A percentile compares a stretch with the other conserved stretches of the same genome.
phyloP scores from a whole-genome alignment of 2,888 invertebrate species.

The Candidula unifasciata region DNA sequence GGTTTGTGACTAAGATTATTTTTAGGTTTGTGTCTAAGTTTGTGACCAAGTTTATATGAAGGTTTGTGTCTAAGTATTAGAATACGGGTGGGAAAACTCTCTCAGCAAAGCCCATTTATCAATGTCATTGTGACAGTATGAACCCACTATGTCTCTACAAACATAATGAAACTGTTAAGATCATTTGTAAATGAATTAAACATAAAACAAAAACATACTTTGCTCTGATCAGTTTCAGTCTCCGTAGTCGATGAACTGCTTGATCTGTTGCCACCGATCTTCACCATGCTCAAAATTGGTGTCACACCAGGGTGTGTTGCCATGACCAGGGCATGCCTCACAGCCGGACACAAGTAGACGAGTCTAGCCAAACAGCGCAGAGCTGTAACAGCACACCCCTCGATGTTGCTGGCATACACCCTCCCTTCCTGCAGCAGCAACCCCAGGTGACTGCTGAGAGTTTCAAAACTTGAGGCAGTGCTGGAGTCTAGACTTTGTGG shows the following conservation, averaged over 20 bases:
- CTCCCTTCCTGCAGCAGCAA: conserved; percentile 62
- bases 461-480: conserved; percentile 64
- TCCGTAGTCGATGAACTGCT: conserved; percentile 34
- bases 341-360: conserved; percentile 24
- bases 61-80: too few species aligned
- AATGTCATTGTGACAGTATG: too few species aligned
- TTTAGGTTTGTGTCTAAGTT: too few species aligned
- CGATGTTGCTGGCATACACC: conserved; percentile 65
- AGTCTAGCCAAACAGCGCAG: conserved; percentile 50
- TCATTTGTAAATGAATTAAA: neutral
- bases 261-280: neutral
- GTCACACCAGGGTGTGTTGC: neutral
- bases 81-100: too few species aligned
- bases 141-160: too few species aligned
- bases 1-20: too few species aligned
- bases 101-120: too few species aligned
- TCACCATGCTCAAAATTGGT: neutral
- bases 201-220: neutral
- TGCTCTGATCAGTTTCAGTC: conserved; percentile 9
- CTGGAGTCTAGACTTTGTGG: conserved; percentile 44
- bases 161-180: too few species aligned
- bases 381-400: conserved; percentile 60
- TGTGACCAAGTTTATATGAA: too few species aligned
- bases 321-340: conserved; percentile 14
- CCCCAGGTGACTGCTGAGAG: conserved; percentile 63